phyloP scores from a whole-genome alignment of 2,113 vertebrate genomes.

The Malurus melanocephalus region DNA sequence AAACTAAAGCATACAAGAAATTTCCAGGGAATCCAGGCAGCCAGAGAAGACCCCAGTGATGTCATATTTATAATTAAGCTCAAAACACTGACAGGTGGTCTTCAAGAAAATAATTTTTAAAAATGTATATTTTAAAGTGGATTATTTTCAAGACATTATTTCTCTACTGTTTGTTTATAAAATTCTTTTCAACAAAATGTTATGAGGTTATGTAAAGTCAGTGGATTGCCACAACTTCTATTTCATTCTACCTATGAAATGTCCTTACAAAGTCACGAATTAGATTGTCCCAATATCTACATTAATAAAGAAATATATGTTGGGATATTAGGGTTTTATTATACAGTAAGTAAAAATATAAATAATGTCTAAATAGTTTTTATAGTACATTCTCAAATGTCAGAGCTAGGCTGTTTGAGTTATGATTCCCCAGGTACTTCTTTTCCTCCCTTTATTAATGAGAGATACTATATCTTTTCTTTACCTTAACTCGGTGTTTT shows the following conservation, averaged over 20 bases:
- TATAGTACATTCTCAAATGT: background rate
- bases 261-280: background rate
- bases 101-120: background rate
- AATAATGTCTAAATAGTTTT: background rate
- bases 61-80: background rate
- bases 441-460: background rate
- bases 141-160: background rate
- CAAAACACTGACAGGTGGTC: background rate
- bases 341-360: background rate
- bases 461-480: background rate
- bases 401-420: background rate
- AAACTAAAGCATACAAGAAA: background rate
- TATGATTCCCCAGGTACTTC: background rate
- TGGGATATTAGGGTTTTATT: background rate
- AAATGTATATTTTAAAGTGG: too few relatives aligned
- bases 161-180: background rate
- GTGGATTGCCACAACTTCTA: background rate
- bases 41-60: background rate
- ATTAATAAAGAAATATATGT: background rate
- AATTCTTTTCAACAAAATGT: background rate
- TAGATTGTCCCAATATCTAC: background rate
- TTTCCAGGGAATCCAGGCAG: background rate
- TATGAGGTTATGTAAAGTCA: background rate
- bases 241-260: background rate
- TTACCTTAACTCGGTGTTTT: background rate